Conservation (phyloP, 2,888 invertebrate genomes). For the Rapana venosa region DNA sequence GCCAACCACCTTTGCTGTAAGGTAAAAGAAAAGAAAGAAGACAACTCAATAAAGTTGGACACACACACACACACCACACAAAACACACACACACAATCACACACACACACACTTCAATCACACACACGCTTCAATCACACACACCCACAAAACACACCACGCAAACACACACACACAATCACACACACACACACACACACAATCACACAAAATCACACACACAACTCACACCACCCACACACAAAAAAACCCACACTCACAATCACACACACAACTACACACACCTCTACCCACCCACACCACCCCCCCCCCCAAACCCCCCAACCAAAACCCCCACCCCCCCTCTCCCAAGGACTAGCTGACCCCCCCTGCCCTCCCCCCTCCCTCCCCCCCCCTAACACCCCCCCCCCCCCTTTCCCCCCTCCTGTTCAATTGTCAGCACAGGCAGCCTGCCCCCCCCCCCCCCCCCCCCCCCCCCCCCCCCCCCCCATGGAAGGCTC, state of each 20-base stretch:
- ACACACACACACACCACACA: no score
- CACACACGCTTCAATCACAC: background rate
- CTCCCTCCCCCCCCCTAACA: background rate
- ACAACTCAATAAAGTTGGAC: no score
- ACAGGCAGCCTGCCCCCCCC: background rate
- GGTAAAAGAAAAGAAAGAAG: no score
- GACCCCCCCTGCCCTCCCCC: no score
- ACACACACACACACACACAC: no score
- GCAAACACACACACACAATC: no score
- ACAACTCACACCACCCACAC: background rate
- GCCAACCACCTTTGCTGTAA: no score
- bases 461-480: background rate
- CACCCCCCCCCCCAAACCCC: background rate
- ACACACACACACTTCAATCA: background rate
- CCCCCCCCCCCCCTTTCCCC: background rate
- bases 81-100: no score
- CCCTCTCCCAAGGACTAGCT: no score
- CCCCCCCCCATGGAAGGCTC: background rate
- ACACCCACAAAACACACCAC: background rate
- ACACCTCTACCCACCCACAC: background rate
- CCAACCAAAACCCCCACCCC: background rate
- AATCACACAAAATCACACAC: background rate
- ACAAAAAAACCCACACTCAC: background rate
- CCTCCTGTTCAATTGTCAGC: background rate
- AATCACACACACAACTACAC: background rate